Conservation (phyloP, 2,888 invertebrate genomes). For the Hemistola chrysoprasaria region DNA sequence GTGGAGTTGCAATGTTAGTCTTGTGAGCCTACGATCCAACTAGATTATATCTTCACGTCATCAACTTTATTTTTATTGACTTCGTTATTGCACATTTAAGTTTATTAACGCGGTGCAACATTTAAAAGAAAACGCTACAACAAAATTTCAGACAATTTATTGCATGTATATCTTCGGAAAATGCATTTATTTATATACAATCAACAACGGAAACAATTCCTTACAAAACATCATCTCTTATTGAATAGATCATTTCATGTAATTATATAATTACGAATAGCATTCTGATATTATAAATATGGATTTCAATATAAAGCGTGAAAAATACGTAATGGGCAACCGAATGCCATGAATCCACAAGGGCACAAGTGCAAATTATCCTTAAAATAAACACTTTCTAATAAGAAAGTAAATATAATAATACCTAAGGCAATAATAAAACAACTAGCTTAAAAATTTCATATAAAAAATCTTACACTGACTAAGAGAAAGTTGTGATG, state of each 20-base stretch:
- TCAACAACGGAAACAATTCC: constrained; percentile 76
- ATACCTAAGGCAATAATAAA: constrained; percentile 77
- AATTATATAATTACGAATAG: constrained; percentile 69
- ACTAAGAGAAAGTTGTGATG: constrained; percentile 80
- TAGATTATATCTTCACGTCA: constrained; percentile 66
- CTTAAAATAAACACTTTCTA: constrained; percentile 74
- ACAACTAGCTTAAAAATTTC: constrained; percentile 75
- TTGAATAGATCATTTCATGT: constrained; percentile 52
- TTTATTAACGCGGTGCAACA: constrained; percentile 54
- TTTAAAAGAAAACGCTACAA: constrained; percentile 66
- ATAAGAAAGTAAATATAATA: constrained; percentile 74
- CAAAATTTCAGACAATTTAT: constrained; percentile 79
- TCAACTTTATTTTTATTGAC: constrained; percentile 78
- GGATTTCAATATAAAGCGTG: constrained; percentile 65
- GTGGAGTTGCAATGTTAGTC: constrained; percentile 81
- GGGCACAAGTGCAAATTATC: constrained; percentile 80
- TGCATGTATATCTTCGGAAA: constrained; percentile 76
- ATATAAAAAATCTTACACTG: constrained; percentile 78
- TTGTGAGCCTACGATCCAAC: constrained; percentile 76
- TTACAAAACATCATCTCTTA: constrained; percentile 68
- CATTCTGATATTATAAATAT: constrained; percentile 63
- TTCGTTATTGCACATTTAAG: constrained; percentile 34
- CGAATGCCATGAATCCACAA: constrained; percentile 75
- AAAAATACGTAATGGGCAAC: constrained; percentile 67
- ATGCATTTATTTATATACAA: constrained; percentile 77